phyloP scores from a whole-genome alignment of 2,113 vertebrate species.

The Illadopsis cleaveri region DNA sequence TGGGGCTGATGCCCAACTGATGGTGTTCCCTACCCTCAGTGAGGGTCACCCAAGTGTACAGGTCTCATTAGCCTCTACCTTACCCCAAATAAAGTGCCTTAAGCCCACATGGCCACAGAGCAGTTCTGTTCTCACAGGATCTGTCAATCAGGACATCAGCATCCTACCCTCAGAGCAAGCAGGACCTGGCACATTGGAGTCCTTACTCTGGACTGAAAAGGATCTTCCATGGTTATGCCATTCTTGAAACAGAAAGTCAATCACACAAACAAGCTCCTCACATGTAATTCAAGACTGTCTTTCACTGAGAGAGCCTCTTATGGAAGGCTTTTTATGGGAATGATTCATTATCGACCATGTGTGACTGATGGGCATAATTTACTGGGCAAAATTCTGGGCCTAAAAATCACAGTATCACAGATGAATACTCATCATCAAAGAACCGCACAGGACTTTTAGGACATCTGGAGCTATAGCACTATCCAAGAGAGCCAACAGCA shows the following conservation, averaged over 20 bases:
- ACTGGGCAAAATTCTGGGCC: background rate
- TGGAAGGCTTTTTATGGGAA: background rate
- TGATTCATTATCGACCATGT: background rate
- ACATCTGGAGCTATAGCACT: background rate
- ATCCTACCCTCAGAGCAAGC: background rate
- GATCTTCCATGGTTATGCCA: rapidly evolving
- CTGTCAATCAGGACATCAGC: background rate
- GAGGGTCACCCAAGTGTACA: background rate
- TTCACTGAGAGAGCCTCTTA: background rate
- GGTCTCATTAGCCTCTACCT: background rate
- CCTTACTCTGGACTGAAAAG: background rate
- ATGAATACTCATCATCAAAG: background rate
- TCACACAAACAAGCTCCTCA: background rate
- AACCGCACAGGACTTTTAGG: background rate
- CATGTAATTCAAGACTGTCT: background rate
- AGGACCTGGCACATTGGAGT: background rate
- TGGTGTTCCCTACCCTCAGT: background rate
- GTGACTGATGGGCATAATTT: background rate
- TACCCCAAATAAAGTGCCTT: background rate
- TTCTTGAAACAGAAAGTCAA: background rate
- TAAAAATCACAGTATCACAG: background rate
- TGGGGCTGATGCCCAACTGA: background rate
- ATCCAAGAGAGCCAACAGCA: background rate
- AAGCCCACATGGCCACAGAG: background rate
- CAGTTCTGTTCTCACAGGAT: too few species aligned